phyloP scores from a whole-genome alignment of 2,113 vertebrate genomes.

The Pachyramphus minor region DNA sequence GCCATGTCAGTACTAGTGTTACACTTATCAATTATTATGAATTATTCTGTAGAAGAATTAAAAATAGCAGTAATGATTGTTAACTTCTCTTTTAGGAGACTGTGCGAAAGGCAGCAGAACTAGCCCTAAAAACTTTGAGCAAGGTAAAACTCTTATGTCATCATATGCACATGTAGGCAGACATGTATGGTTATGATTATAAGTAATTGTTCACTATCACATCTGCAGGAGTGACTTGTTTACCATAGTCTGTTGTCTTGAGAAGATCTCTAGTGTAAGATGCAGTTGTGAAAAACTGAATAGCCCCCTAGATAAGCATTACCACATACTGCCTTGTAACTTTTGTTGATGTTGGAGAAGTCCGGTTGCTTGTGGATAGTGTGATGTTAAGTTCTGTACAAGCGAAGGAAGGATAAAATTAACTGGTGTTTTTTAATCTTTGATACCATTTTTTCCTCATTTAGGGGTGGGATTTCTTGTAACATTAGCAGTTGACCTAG shows the following conservation, averaged over 20 bases:
- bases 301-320: background rate
- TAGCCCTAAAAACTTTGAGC: conserved; percentile 93
- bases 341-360: background rate
- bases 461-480: background rate
- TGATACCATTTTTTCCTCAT: background rate
- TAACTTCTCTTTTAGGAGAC: conserved; percentile 83
- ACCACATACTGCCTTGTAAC: background rate
- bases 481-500: background rate
- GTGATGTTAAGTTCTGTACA: rapidly evolving
- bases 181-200: background rate
- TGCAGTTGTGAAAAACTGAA: background rate
- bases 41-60: background rate
- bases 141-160: conserved; percentile 77
- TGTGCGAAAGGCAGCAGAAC: conserved; percentile 93
- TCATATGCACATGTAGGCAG: background rate
- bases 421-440: rapidly evolving
- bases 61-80: background rate
- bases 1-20: background rate
- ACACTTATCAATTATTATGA: background rate
- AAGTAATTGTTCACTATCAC: background rate
- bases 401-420: background rate
- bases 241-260: background rate
- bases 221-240: background rate
- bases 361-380: background rate
- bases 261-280: background rate